These are phyloP conservation scores for Beroe forskalii DNA, from an alignment of 37 sponge, comb jelly and placozoan genomes.

Conservation along the genomic window DNA sequence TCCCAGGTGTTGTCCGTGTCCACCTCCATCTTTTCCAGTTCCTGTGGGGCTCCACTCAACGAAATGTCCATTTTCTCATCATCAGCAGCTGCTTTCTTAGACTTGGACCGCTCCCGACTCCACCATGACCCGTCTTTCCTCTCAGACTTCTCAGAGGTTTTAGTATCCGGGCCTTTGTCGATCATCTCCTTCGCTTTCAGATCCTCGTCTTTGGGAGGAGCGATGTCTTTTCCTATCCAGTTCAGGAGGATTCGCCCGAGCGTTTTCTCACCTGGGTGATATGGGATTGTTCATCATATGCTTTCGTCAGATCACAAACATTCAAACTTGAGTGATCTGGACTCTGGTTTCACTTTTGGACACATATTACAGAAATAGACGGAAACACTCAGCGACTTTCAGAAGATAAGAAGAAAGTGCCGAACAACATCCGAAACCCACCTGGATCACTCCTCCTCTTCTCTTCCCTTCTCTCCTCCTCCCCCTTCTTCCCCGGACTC, in stretches of 20 bases:
- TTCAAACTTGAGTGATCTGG: too few species aligned
- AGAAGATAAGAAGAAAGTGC: too few species aligned
- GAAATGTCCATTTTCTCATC: not conserved
- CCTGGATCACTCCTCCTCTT: not conserved
- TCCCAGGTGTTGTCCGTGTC: not conserved
- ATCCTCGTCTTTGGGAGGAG: not conserved
- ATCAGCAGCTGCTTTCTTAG: not conserved
- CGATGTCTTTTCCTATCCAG: slow-evolving; percentile 11
- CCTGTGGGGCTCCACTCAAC: not conserved
- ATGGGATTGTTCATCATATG: too few species aligned
- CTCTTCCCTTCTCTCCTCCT: not conserved
- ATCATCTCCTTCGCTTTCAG: not conserved
- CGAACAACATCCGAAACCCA: too few species aligned
- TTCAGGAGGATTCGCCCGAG: slow-evolving; percentile 15
- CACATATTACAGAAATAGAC: too few species aligned
- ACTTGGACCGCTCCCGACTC: not conserved
- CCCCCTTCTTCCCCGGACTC: not conserved
- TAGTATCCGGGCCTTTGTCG: too few species aligned
- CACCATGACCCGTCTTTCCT: not conserved
- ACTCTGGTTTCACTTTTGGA: too few species aligned
- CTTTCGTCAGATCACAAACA: too few species aligned
- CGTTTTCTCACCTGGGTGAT: slow-evolving; percentile 11
- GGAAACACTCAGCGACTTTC: too few species aligned
- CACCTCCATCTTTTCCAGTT: not conserved
- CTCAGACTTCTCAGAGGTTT: not conserved